phyloP scores from a whole-genome alignment of 1,140 invertebrate genomes.

The Neodiprion lecontei region DNA sequence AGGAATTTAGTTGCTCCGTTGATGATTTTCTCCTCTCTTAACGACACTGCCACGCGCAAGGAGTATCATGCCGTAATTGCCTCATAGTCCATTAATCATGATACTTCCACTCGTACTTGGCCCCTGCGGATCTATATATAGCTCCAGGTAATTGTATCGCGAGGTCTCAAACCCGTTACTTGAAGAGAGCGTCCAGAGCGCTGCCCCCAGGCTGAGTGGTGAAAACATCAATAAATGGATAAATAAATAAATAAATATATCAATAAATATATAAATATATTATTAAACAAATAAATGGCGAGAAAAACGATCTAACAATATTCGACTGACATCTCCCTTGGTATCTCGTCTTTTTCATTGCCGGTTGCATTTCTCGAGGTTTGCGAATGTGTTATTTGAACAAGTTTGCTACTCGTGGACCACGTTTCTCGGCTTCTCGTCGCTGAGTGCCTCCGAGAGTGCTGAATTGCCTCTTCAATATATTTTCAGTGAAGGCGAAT shows the following conservation, averaged over 20 bases:
- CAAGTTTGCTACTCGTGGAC: no score
- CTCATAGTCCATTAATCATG: conserved; percentile 47
- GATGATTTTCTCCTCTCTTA: conserved; percentile 4
- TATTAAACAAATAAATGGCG: background rate
- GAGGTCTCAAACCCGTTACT: conserved; percentile 29
- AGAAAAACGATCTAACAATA: background rate
- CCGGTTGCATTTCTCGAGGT: no score
- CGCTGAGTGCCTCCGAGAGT: no score
- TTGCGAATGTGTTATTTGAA: no score
- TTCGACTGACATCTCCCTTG: background rate
- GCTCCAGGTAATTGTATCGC: conserved; percentile 39
- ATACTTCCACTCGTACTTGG: conserved; percentile 34
- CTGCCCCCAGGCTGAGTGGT: background rate
- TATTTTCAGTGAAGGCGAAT: no score
- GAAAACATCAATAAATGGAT: background rate
- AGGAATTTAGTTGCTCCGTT: background rate
- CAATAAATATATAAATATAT: background rate
- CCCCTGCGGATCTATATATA: conserved; percentile 30
- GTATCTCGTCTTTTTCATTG: no score
- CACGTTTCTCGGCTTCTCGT: no score
- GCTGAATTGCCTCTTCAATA: no score
- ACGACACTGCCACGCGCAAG: conserved; percentile 33
- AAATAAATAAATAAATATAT: background rate
- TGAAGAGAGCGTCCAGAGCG: background rate
- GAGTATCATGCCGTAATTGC: conserved; percentile 43